Evolutionary conservation across 2,888 invertebrate species (phyloP), one percentile per base, ranked within the genome.

Genomic region (Augiades crinisus): DNA sequence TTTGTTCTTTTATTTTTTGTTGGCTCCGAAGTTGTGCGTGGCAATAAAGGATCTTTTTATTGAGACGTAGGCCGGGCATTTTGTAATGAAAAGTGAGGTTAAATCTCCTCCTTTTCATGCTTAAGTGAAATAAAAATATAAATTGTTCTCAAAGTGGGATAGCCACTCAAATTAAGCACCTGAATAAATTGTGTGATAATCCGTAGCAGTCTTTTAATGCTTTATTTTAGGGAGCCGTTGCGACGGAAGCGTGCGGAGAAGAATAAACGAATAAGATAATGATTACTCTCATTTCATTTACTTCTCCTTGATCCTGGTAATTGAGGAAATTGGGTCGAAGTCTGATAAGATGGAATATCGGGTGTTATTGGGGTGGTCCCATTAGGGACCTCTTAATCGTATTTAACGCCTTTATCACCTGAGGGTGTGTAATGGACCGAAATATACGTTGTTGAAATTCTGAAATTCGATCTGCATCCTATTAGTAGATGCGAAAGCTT

Each of bases 181-280:
- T 87, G 88, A 86, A 88, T 88, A 88, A 88, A 88, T 88, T 88
- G 84, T 81, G 83, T 79, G 87, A 86, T 88, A 88, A 88, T 88
- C 88, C 87, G 67, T 67, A 78, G 79, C 76, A 81, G 84, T 86
- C 81, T 83, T 84, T 84, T 81, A 85, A 84, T 85, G 84, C 75
- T 82, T 84, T 79, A 79, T 77, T 74, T 73, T 60, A 66, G 67
- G 65, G 71, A 72, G 80, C 75, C 77, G 67, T 65, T 62, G 75
- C 80, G 72, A 70, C 71, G 75, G 68, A 74, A 64, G 64, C 72
- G 72, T 64, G 70, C 67, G 60, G 68, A 77, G 54, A 77, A 78
- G 81, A 83, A 81, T 80, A 78, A 80, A 75, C 78, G 84, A 77
- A 83, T 77, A 73, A 80, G 80, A 88, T 85, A 87, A 87, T 88